These are phyloP conservation scores for Celastrina argiolus DNA, from an alignment of 2,888 invertebrate species.

Conservation along the genomic window DNA sequence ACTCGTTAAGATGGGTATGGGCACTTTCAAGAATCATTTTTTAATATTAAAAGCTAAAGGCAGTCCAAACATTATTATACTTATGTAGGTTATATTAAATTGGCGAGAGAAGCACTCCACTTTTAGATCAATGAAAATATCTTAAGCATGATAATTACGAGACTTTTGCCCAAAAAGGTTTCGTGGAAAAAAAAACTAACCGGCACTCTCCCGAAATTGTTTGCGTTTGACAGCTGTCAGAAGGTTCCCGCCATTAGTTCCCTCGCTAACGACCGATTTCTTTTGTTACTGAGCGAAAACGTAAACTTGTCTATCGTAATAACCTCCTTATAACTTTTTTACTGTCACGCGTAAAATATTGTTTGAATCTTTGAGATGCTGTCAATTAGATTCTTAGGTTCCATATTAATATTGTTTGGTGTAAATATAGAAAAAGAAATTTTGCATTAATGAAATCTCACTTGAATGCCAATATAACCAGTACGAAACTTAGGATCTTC, in stretches of 20 bases:
- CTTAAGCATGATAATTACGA: not conserved
- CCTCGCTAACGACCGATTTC: slow-evolving; percentile 25
- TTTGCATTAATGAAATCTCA: too few relatives aligned
- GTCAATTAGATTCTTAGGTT: too few relatives aligned
- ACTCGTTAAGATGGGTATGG: too few relatives aligned
- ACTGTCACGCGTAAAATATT: not conserved
- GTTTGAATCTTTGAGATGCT: not conserved
- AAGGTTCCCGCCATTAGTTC: slow-evolving; percentile 27
- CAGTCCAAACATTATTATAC: too few relatives aligned
- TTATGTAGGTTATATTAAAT: too few relatives aligned
- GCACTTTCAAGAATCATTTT: too few relatives aligned
- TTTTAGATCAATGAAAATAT: not conserved
- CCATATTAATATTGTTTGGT: too few relatives aligned
- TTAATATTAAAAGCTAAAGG: too few relatives aligned
- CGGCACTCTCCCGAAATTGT: slow-evolving; percentile 26
- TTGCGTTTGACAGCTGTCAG: slow-evolving; percentile 35
- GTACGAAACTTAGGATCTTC: not conserved
- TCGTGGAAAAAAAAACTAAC: slow-evolving; percentile 25
- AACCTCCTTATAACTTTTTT: slow-evolving; percentile 11
- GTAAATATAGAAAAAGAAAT: too few relatives aligned
- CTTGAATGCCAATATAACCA: not conserved
- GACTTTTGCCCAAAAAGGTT: not conserved
- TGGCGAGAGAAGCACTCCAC: too few relatives aligned
- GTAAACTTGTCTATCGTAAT: slow-evolving; percentile 12
- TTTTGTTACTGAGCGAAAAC: slow-evolving; percentile 22